phyloP scores from a whole-genome alignment of 2,888 invertebrate species.

The Leucoptera coffeella region DNA sequence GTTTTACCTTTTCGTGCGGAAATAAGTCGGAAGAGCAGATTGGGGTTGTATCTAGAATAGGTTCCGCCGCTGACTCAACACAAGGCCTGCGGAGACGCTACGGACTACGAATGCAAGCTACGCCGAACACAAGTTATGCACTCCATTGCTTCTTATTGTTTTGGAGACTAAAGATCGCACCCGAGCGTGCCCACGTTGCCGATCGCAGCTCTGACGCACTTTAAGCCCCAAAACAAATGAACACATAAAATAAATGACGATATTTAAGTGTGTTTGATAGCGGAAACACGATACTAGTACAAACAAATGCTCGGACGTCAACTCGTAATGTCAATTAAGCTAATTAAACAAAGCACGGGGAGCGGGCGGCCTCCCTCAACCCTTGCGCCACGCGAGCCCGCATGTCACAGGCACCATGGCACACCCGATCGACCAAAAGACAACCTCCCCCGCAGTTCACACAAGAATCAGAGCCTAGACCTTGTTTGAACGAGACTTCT shows the following conservation, averaged over 20 bases:
- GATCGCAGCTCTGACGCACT: no score
- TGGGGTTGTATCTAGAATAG: conserved; percentile 24
- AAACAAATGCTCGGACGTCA: conserved; percentile 49
- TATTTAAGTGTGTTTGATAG: no score
- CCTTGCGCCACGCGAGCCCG: conserved; percentile 14
- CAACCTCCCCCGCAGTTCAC: neutral
- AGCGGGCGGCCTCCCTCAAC: conserved; percentile 16
- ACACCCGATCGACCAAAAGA: neutral
- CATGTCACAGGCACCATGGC: conserved; percentile 6
- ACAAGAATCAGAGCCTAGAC: no score
- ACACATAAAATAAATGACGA: no score
- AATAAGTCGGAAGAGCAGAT: conserved; percentile 18
- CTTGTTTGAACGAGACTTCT: no score
- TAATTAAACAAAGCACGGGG: conserved; percentile 47
- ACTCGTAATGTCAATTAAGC: conserved; percentile 51
- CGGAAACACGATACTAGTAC: conserved; percentile 40
- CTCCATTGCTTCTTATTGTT: no score
- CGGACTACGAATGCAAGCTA: conserved; percentile 7
- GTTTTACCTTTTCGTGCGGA: conserved; percentile 28
- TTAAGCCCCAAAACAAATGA: no score
- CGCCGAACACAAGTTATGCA: neutral
- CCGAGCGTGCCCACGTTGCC: no score
- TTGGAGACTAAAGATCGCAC: no score
- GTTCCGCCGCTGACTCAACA: conserved; percentile 26
- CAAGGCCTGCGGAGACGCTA: conserved; percentile 11